Percentiles rank a stretch among this genome's conserved stretches.
Evolutionary conservation across 2,113 vertebrate genomes (phyloP).

Genomic region (Trematomus loennbergii): DNA sequence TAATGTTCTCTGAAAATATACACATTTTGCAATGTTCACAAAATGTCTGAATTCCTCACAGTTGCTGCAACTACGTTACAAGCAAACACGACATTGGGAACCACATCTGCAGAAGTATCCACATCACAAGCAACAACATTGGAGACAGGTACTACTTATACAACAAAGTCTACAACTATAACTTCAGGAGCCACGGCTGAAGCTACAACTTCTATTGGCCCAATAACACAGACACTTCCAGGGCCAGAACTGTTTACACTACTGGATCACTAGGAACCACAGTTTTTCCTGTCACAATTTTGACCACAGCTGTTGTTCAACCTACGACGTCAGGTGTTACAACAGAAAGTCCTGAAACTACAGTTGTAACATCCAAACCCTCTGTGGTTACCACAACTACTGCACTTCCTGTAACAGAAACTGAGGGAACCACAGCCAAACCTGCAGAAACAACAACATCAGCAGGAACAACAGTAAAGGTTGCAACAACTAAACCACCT

Average conservation of each 20-base stretch:
- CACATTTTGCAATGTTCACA: background rate
- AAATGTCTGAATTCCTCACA: background rate
- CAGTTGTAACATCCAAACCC: no score
- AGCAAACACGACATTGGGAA: background rate
- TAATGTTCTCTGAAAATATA: background rate
- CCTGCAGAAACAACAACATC: no score
- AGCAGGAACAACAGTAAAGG: no score
- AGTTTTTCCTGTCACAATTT: background rate
- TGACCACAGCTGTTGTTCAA: no score
- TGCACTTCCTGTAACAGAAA: no score
- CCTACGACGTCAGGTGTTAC: no score
- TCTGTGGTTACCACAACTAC: no score
- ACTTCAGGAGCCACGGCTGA: background rate
- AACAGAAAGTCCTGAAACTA: no score
- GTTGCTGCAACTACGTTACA: background rate
- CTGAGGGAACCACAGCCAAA: no score
- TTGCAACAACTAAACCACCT: no score
- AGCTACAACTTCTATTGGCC: conserved; percentile 23
- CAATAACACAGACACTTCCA: conserved; percentile 59
- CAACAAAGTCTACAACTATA: background rate
- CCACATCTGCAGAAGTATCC: conserved; percentile 1
- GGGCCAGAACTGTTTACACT: background rate
- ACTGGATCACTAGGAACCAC: background rate
- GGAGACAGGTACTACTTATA: no score
- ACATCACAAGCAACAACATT: background rate